Percentiles rank a stretch among this genome's conserved stretches.
Conservation (phyloP, 2,888 invertebrate species). For the Crepidodera aurea region DNA sequence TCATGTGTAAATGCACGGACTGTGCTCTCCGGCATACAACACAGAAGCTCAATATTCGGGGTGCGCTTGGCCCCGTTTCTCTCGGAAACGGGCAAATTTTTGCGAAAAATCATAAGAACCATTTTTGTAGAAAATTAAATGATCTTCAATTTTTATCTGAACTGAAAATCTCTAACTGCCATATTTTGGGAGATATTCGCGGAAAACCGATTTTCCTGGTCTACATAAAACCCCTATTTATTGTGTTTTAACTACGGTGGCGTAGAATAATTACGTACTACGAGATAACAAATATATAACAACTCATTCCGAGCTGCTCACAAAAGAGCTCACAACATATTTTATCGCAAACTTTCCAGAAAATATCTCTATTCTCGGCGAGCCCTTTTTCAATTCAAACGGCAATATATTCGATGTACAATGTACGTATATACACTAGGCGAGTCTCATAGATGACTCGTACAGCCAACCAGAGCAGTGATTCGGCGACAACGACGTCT, state of each 20-base stretch:
- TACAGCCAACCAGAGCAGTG: neutral
- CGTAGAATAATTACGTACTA: neutral
- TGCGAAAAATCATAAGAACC: no score
- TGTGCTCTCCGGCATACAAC: no score
- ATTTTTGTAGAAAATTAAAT: no score
- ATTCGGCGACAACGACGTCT: neutral
- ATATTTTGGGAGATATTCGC: no score
- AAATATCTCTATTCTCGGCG: slow-evolving; percentile 5
- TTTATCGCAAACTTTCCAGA: slow-evolving; percentile 18
- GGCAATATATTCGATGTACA: slow-evolving; percentile 9
- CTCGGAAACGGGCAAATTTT: no score
- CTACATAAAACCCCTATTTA: no score
- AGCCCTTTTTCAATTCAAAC: slow-evolving; percentile 14
- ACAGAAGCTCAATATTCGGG: no score
- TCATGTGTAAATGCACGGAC: no score
- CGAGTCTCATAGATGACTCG: neutral
- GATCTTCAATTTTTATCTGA: no score
- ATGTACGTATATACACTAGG: neutral
- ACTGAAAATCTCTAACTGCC: no score
- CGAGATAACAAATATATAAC: neutral
- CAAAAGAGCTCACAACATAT: slow-evolving; percentile 1
- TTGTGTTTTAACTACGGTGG: neutral
- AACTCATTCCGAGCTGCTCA: neutral
- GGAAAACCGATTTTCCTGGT: no score
- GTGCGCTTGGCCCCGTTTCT: no score